These are phyloP conservation scores for Tenebrio molitor DNA, from an alignment of 1,140 invertebrate species.

Conservation along the genomic window DNA sequence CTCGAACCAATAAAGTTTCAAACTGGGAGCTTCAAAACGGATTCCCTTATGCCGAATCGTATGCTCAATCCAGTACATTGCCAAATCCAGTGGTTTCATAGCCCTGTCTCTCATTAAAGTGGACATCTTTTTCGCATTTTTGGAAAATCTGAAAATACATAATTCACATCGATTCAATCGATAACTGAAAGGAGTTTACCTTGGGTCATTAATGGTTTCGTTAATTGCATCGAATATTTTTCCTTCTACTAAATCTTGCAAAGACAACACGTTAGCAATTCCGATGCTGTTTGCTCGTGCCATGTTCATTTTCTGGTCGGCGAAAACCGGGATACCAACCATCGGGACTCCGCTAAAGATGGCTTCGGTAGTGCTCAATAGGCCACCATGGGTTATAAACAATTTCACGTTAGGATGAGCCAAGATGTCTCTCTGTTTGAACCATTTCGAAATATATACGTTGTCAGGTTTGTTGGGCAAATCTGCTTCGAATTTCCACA, in stretches of 20 bases:
- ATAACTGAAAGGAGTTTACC: too few relatives aligned
- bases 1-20: slow-evolving; percentile 18
- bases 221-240: slow-evolving; percentile 55
- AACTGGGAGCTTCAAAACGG: not conserved
- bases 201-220: slow-evolving; percentile 59
- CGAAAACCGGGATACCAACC: slow-evolving; percentile 64
- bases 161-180: slow-evolving; percentile 5
- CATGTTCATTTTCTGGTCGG: too few relatives aligned
- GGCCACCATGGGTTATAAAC: slow-evolving; percentile 71
- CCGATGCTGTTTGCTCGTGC: slow-evolving; percentile 56
- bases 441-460: slow-evolving; percentile 69
- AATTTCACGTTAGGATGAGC: slow-evolving; percentile 62
- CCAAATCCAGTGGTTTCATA: slow-evolving; percentile 52
- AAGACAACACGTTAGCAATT: slow-evolving; percentile 61
- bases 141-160: slow-evolving; percentile 7
- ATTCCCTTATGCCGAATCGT: slow-evolving; percentile 50
- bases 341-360: slow-evolving; percentile 69
- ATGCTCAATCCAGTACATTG: slow-evolving; percentile 62
- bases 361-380: slow-evolving; percentile 69
- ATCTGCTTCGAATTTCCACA: slow-evolving; percentile 70
- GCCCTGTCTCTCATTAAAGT: slow-evolving; percentile 46
- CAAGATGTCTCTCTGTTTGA: slow-evolving; percentile 74
- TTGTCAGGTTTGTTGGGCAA: slow-evolving; percentile 67
- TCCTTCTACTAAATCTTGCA: slow-evolving; percentile 58
- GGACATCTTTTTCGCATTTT: slow-evolving; percentile 43